Conservation (phyloP, 2,888 invertebrate species). For the Clunio marinus region DNA sequence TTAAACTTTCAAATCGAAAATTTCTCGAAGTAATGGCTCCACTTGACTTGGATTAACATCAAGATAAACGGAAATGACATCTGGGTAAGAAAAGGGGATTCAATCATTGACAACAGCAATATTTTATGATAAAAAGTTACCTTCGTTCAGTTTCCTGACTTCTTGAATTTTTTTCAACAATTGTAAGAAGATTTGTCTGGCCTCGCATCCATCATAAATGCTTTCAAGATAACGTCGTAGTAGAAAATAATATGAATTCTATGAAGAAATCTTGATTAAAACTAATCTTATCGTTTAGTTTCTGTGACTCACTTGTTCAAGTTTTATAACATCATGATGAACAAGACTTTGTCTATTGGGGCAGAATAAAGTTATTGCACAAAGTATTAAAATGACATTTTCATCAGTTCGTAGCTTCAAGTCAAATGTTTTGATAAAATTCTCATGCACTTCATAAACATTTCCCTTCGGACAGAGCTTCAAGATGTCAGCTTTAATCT, state of each 20-base stretch:
- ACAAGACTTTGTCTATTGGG: constrained; percentile 69
- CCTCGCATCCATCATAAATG: constrained; percentile 75
- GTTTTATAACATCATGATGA: constrained; percentile 76
- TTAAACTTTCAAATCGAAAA: constrained; percentile 79
- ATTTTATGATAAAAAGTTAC: constrained; percentile 1
- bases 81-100: constrained; percentile 48
- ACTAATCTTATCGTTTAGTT: no score
- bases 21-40: constrained; percentile 89
- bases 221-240: constrained; percentile 79
- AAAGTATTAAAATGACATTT: constrained; percentile 83
- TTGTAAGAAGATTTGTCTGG: constrained; percentile 79
- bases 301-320: constrained; percentile 65
- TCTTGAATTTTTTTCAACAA: constrained; percentile 89
- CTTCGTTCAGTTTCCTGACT: constrained; percentile 77
- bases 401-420: constrained; percentile 81
- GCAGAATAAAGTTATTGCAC: constrained; percentile 85
- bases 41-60: constrained; percentile 89
- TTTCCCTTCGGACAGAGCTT: constrained; percentile 81
- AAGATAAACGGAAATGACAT: constrained; percentile 85
- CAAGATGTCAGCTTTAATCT: constrained; percentile 82
- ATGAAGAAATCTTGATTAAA: constrained; percentile 41
- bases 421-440: constrained; percentile 81
- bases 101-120: background rate
- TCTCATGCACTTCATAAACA: constrained; percentile 80
- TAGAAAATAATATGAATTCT: constrained; percentile 88